phyloP scores from a whole-genome alignment of 2,888 invertebrate species.

The Acanthoscelides obtectus region DNA sequence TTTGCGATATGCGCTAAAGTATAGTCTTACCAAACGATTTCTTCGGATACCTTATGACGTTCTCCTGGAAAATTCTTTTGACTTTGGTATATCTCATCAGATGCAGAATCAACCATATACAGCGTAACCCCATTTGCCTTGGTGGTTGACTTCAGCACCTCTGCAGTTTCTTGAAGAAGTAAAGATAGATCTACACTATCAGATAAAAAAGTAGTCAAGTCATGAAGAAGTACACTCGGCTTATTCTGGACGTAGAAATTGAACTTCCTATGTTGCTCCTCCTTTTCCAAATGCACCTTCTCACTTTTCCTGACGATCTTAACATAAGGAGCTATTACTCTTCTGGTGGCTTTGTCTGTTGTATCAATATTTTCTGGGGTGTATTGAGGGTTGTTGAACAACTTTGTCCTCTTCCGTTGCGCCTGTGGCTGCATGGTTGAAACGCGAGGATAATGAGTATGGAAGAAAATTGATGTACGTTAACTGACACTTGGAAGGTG shows the following conservation, averaged over 20 bases:
- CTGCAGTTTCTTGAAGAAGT: conserved; percentile 55
- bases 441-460: neutral
- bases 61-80: conserved; percentile 48
- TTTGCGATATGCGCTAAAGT: no score
- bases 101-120: conserved; percentile 53
- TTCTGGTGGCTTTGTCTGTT: conserved; percentile 52
- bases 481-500: neutral
- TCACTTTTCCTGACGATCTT: conserved; percentile 39
- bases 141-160: conserved; percentile 54
- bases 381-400: conserved; percentile 12
- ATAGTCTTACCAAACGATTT: no score
- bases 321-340: conserved; percentile 58
- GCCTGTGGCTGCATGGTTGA: conserved; percentile 16
- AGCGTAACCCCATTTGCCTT: conserved; percentile 55
- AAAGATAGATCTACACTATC: conserved; percentile 55
- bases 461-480: neutral
- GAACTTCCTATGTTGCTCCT: conserved; percentile 34
- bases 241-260: conserved; percentile 42
- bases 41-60: conserved; percentile 46
- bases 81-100: conserved; percentile 54
- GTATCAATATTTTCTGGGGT: conserved; percentile 22
- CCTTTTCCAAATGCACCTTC: conserved; percentile 25
- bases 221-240: conserved; percentile 40
- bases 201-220: conserved; percentile 49
- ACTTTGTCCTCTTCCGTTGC: conserved; percentile 20